Conservation (phyloP, 1,140 invertebrate species). For the Polypedilum pembai region DNA sequence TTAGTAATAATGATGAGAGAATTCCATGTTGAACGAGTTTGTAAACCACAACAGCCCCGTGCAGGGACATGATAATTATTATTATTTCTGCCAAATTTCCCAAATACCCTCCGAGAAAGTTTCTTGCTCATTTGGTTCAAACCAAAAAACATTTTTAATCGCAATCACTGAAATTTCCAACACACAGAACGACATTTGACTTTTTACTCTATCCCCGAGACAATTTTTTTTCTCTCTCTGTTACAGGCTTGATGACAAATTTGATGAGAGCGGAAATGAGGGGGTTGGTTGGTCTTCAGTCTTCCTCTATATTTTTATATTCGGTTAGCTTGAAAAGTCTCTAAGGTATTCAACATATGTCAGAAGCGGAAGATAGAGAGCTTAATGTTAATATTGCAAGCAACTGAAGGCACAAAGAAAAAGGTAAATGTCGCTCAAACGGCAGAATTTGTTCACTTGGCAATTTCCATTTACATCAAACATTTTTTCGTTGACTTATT, state of each 20-base stretch:
- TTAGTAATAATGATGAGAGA: neutral
- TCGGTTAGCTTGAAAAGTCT: neutral
- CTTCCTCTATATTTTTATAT: neutral
- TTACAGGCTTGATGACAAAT: neutral
- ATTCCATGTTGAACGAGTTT: no score
- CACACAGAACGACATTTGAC: neutral
- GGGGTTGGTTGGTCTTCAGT: neutral
- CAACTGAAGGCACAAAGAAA: neutral
- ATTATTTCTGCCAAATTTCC: neutral
- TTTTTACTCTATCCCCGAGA: neutral
- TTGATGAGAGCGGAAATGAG: neutral
- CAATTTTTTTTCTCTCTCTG: constrained; percentile 4
- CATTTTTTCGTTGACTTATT: neutral
- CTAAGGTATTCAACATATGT: neutral
- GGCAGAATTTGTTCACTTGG: neutral
- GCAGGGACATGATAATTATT: neutral
- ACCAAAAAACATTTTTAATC: neutral
- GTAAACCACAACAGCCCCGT: neutral
- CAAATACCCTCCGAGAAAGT: neutral
- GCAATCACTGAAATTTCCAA: neutral
- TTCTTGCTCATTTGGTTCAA: neutral
- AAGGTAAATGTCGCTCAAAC: neutral
- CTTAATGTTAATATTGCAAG: neutral
- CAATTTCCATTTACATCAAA: constrained; percentile 10
- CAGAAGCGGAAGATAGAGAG: constrained; percentile 6